These are phyloP conservation scores for Colletes collaris DNA, from an alignment of 2,888 invertebrate genomes.

Conservation along the genomic window DNA sequence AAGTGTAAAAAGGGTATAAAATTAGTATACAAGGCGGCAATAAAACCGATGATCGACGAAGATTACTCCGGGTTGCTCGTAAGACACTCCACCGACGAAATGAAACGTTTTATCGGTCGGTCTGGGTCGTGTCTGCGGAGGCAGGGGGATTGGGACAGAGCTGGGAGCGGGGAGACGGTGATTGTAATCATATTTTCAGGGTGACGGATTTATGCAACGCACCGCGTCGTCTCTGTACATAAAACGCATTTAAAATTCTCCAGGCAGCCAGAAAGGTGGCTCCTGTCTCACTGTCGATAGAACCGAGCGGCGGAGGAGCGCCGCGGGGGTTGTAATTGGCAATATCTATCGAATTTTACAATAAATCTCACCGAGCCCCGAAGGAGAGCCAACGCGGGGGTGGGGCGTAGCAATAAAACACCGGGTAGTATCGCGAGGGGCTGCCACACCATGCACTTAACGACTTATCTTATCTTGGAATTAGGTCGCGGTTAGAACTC, in stretches of 20 bases:
- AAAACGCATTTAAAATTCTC: conserved; percentile 74
- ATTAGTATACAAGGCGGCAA: conserved; percentile 53
- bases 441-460: conserved; percentile 77
- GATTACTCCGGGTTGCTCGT: conserved; percentile 60
- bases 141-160: background rate
- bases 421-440: conserved; percentile 75
- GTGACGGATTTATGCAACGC: conserved; percentile 73
- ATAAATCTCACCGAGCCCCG: conserved; percentile 77
- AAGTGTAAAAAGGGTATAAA: conserved; percentile 48
- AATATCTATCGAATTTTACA: conserved; percentile 81
- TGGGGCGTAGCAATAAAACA: conserved; percentile 77
- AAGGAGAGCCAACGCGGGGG: conserved; percentile 59
- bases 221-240: conserved; percentile 70
- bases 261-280: conserved; percentile 63
- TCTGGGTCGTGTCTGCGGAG: conserved; percentile 44
- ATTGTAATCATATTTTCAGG: conserved; percentile 76
- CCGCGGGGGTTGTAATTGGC: conserved; percentile 78
- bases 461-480: conserved; percentile 81
- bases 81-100: conserved; percentile 53
- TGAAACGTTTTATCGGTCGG: conserved; percentile 66
- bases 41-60: conserved; percentile 65
- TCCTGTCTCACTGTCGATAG: conserved; percentile 58
- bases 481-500: conserved; percentile 74
- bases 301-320: conserved; percentile 48
- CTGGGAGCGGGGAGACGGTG: conserved; percentile 43